Percentiles rank a stretch among this genome's conserved stretches.
phyloP scores from a whole-genome alignment of 2,888 invertebrate genomes.

The Strigamia transsilvanica region DNA sequence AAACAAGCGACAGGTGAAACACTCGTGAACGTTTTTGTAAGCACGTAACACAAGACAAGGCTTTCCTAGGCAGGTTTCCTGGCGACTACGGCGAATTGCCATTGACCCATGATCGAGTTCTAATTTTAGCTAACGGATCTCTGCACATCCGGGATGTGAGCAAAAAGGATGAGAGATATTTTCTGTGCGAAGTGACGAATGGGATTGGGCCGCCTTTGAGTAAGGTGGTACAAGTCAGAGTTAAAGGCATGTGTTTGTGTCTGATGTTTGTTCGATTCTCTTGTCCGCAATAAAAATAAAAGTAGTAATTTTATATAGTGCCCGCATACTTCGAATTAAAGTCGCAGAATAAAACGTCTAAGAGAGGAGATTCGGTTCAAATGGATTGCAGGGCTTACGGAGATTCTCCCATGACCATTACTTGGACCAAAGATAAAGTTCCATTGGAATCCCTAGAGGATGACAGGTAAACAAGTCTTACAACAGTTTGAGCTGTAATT shows the following conservation, averaged over 20 bases:
- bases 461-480: conserved; percentile 50
- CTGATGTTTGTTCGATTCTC: neutral
- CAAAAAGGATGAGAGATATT: conserved; percentile 46
- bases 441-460: conserved; percentile 26
- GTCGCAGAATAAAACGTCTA: conserved; percentile 87
- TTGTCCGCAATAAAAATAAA: neutral
- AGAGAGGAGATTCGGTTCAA: conserved; percentile 88
- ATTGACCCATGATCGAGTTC: neutral
- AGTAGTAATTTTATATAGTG: conserved; percentile 67
- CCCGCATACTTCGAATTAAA: conserved; percentile 94
- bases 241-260: conserved; percentile 17
- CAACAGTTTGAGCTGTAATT: conserved; percentile 33
- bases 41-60: conserved; percentile 11
- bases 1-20: conserved; percentile 52
- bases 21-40: neutral
- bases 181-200: conserved; percentile 44
- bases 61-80: conserved; percentile 54
- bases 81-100: conserved; percentile 51
- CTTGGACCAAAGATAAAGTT: conserved; percentile 70
- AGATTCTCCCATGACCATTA: conserved; percentile 91
- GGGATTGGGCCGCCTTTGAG: conserved; percentile 40
- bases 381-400: conserved; percentile 91
- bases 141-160: conserved; percentile 23
- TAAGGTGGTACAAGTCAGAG: conserved; percentile 50
- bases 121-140: conserved; percentile 38